Evolutionary conservation across 2,113 vertebrate genomes (phyloP), one percentile per base, ranked within the genome.

Genomic region (Gallinago media): DNA sequence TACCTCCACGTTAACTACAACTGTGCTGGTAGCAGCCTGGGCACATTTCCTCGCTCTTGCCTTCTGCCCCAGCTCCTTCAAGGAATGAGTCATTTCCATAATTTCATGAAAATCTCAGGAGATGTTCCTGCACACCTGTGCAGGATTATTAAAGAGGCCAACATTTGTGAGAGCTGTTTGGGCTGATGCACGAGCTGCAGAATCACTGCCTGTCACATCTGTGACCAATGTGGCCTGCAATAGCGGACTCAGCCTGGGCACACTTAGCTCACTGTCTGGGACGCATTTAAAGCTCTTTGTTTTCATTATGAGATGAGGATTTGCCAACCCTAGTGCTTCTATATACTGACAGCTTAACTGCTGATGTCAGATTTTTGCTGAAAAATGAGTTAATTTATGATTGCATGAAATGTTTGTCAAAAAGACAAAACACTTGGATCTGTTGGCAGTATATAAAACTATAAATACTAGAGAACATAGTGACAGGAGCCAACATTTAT

Each of bases 351-450:
- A 97, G 91, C 44, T 94, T 96, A 96, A 96, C 95, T 92, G 78
- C 94, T 92, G 95, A 97, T 96, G 95, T 97, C 93, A 95, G 92
- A 81, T 92, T 89, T 89, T 94, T 89, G 72, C 66, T 96, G 96
- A 97, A 93, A 97, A 97, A 97, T 95, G 78, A 97, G 88, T 89
- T 96, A 96, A 97, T 97, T 97, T 97, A 96, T 72, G 92, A 97
- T 77, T 76, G 81, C 63, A 80, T 77, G 81, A 96, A 96, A 97
- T 92, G 91, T 97, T 97, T 94, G 86, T 96, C 94, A 96, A 90
- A 93, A 96, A 97, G 92, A 97, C 79, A 92, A 95, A 97, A 96
- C 71, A 27, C 78, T 96, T 50, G 66, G 76, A 92, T 97, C 82
- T 94, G 94, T 83, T 94, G 72, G 87, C 91, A 96, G 93, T 95